Evolutionary conservation across 30 jellyfish, hydroid and myxozoan species (phyloP).

Genomic region (Chironex yamaguchii): DNA sequence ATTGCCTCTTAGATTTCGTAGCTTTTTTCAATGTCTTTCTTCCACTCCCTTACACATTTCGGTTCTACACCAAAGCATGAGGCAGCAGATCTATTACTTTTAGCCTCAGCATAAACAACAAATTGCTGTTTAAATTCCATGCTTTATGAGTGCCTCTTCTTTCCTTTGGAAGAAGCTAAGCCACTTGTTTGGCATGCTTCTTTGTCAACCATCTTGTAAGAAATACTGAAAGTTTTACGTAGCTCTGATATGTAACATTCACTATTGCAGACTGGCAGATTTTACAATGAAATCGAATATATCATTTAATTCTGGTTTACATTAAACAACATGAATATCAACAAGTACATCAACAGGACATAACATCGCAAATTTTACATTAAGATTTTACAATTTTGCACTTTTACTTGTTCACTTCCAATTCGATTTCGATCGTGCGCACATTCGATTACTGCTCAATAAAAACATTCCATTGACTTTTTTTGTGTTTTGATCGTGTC

Average conservation of each 20-base stretch:
- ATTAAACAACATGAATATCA: no score
- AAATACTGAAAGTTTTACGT: not conserved
- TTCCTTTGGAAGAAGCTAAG: constrained; percentile 30
- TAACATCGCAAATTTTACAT: not conserved
- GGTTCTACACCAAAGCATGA: constrained; percentile 3
- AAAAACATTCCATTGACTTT: not conserved
- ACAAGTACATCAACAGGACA: no score
- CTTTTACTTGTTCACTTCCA: not conserved
- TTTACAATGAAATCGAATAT: no score
- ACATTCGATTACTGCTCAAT: constrained; percentile 28
- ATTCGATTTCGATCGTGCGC: constrained; percentile 26
- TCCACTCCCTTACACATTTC: constrained; percentile 25
- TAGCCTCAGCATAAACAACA: constrained; percentile 57
- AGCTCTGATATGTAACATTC: no score
- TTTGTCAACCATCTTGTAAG: constrained; percentile 27
- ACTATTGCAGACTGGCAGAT: no score
- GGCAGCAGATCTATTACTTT: constrained; percentile 68
- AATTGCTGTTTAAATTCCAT: constrained; percentile 63
- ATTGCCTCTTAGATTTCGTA: not conserved
- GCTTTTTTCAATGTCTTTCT: constrained; percentile 16
- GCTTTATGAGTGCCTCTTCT: constrained; percentile 25
- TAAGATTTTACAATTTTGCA: no score
- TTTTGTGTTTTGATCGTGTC: constrained; percentile 28
- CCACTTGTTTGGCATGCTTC: constrained; percentile 1
- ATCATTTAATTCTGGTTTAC: no score